Evolutionary conservation across 2,113 vertebrate species (phyloP), one percentile per base, ranked within the genome.

Genomic region (Spea multiplicata): DNA sequence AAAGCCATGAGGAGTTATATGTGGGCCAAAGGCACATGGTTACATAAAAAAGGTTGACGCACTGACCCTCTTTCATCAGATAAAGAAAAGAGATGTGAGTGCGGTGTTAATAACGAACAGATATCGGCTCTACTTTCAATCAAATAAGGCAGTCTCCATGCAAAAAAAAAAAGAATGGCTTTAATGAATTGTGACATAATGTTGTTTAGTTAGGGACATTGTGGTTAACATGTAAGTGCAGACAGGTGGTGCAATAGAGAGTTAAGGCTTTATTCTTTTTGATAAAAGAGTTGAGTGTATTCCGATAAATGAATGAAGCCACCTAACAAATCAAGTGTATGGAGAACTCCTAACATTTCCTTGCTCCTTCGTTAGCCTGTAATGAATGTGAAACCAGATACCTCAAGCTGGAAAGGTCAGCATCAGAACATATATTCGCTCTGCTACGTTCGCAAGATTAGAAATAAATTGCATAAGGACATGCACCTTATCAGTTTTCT

Each of bases 211-310:
- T 74, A 81, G 83, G 83, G 4, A 47, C 52, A 71, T 86, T 80
- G 72, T 52, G 82, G 82, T 82, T 82, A 80, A 89, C 86, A 88
- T 86, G 84, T 83, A 88, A 87, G 83, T 87, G 86, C 85, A 88
- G 91, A 89, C 88, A 93, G 89, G 88, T 93, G 89, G 88, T 85
- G 73, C 80, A 74, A 79, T 82, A 78, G 57, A 80, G 80, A 74
- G 85, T 88, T 87, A 84, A 86, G 83, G 85, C 84, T 89, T 90
- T 90, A 88, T 87, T 82, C 88, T 87, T 84, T 78, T 61, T 75
- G 76, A 30, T 79, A 82, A 84, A 81, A 77, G 57, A 81, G 75
- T 84, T 84, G 81, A 82, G 53, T 75, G 66, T 83, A 75, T 48
- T 73, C 78, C 85, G 84, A 87, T 84, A 86, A 82, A 85, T 13